Conservation (phyloP, 37 sponge, comb jelly and placozoan genomes). For the Aplysina aerophoba region DNA sequence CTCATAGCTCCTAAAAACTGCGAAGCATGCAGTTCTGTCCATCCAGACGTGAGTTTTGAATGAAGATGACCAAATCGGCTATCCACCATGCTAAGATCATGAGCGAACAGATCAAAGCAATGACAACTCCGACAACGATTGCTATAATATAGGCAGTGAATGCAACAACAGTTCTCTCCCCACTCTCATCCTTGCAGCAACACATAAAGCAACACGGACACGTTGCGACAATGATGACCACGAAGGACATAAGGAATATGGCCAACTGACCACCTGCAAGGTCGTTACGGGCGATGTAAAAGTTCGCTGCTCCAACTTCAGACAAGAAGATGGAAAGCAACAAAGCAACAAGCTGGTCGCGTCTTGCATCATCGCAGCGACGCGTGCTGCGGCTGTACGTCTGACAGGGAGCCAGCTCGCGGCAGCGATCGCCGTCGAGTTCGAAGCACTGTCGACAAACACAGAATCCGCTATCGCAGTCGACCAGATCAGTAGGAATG, state of each 20-base stretch:
- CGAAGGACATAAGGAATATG: conserved; percentile 30
- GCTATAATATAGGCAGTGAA: neutral
- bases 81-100: conserved; percentile 76
- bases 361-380: conserved; percentile 35
- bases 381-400: neutral
- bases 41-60: conserved; percentile 64
- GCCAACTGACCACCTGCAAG: conserved; percentile 57
- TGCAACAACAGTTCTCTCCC: neutral
- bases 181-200: conserved; percentile 5
- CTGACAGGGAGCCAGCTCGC: neutral
- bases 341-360: conserved; percentile 56
- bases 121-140: conserved; percentile 16
- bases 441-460: conserved; percentile 57
- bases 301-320: conserved; percentile 82
- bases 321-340: conserved; percentile 65
- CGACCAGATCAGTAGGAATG: conserved; percentile 17
- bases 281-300: conserved; percentile 76
- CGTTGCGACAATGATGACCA: conserved; percentile 3
- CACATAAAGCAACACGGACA: conserved; percentile 24
- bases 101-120: conserved; percentile 28
- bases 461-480: conserved; percentile 17
- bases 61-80: conserved; percentile 81
- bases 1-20: too few relatives aligned
- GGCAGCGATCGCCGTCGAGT: conserved; percentile 18
- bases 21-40: conserved; percentile 19